These are phyloP conservation scores for Paraplagusia blochii DNA, from an alignment of 2,113 vertebrate genomes.

Conservation along the genomic window DNA sequence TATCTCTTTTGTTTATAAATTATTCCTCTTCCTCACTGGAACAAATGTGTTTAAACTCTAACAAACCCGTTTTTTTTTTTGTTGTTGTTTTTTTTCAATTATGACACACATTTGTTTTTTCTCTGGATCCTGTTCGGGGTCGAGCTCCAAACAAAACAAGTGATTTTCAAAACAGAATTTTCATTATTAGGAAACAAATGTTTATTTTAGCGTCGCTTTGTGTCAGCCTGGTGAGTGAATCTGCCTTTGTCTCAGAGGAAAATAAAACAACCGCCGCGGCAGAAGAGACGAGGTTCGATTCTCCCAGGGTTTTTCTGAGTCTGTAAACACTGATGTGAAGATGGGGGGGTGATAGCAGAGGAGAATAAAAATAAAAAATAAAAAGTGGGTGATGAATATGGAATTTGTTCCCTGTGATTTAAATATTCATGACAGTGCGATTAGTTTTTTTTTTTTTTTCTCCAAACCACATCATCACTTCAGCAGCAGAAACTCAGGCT, in stretches of 20 bases:
- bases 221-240: conserved; percentile 68
- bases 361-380: conserved; percentile 29
- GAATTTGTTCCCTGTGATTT: conserved; percentile 63
- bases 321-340: conserved; percentile 12
- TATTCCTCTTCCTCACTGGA: conserved; percentile 66
- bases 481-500: conserved; percentile 62
- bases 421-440: conserved; percentile 75
- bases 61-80: conserved; percentile 63
- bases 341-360: conserved; percentile 36
- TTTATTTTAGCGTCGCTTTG: conserved; percentile 71
- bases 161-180: conserved; percentile 68
- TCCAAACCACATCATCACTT: conserved; percentile 64
- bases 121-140: conserved; percentile 55
- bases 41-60: conserved; percentile 66
- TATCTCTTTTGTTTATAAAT: conserved; percentile 75
- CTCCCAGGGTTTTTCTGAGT: conserved; percentile 53
- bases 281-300: conserved; percentile 53
- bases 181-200: conserved; percentile 70
- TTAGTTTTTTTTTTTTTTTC: conserved; percentile 67
- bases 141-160: conserved; percentile 63
- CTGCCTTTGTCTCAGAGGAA: conserved; percentile 71
- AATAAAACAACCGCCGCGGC: conserved; percentile 67
- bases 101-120: conserved; percentile 56
- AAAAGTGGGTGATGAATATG: conserved; percentile 72
- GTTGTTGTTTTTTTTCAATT: conserved; percentile 25